Conservation (phyloP, 2,888 invertebrate species). For the Caenorhabditis angaria region DNA sequence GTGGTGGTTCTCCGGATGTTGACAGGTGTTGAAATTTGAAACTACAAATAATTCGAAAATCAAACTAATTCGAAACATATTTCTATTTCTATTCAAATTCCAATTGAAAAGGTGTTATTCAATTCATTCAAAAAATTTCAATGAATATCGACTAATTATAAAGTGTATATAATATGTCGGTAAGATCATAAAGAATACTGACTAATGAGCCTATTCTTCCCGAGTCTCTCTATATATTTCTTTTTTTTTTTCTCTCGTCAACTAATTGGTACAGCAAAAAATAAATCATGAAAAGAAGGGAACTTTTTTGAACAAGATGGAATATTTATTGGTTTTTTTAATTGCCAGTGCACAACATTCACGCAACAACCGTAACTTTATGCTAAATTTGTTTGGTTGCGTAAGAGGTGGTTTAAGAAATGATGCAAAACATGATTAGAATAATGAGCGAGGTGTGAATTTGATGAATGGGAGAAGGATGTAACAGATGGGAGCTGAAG, state of each 20-base stretch:
- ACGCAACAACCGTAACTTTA: conserved; percentile 18
- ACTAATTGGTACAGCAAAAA: not conserved
- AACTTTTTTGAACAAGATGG: not conserved
- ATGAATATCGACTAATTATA: conserved; percentile 15
- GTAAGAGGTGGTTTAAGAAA: conserved; percentile 17
- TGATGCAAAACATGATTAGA: conserved; percentile 23
- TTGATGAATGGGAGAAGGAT: conserved; percentile 1
- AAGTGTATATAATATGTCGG: conserved; percentile 17
- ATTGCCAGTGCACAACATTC: not conserved
- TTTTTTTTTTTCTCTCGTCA: not conserved
- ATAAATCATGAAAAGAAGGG: not conserved
- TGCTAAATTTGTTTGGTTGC: conserved; percentile 13
- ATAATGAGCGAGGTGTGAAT: conserved; percentile 14
- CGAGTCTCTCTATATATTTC: conserved; percentile 9
- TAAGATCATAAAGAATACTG: conserved; percentile 23
- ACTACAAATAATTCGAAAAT: no score
- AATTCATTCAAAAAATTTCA: not conserved
- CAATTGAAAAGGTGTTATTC: not conserved
- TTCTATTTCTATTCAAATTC: no score
- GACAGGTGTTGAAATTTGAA: conserved; percentile 3
- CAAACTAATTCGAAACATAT: no score
- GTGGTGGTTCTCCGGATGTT: not conserved
- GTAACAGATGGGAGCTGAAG: no score
- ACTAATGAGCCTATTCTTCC: conserved; percentile 43
- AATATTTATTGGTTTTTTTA: conserved; percentile 25